Evolutionary conservation across 2,113 vertebrate species (phyloP), one percentile per base, ranked within the genome.

Genomic region (Meleagris gallopavo): DNA sequence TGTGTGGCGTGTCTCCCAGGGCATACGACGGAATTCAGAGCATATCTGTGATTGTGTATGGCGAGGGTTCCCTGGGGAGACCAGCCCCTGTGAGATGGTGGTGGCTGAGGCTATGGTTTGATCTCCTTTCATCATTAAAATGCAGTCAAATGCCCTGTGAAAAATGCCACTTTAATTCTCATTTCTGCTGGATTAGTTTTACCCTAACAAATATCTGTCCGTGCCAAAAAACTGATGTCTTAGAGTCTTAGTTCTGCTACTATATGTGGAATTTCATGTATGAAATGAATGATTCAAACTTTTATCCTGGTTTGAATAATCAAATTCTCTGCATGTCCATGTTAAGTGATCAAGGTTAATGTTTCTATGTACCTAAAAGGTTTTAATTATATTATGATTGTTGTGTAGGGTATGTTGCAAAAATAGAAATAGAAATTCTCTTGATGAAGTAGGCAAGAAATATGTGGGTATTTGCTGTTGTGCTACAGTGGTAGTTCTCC

Each of bases 1-100:
- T 14, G 5, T 0, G 0, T 48, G 80, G 13, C 1, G 2, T 34
- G 45, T 20, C 60, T 91, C 45, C 54, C n/a, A 29, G 7, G 4
- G 58, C 30, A 54, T n/a, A 15, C 14, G 1, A 45, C 55, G 48
- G 14, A 18, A 10, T 61, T 74, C 38, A 10, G 48, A 3, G 4
- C 10, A 7, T 32, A 6, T 34, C 60, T 52, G 13, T 0, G 29
- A 27, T 2, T 3, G 12, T 41, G 36, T 75, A 69, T 0, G 0
- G 1, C 27, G 1, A 8, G 16, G 34, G 3, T 38, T 61, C 36
- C 50, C 67, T 21, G 3, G 1, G 69, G 45, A 38, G 22, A 52
- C 27, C 20, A 86, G 58, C 45, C n/a, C 45, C 80, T 38, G 10
- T 17, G 17, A 62, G 69, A 24, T 24, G 34, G 0, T 24, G 52